A percentile compares a stretch with the other conserved stretches of the same genome.
These are phyloP conservation scores for Phataginus tetradactyla DNA, from an alignment of 2,797 vertebrate genomes.

Conservation along the genomic window DNA sequence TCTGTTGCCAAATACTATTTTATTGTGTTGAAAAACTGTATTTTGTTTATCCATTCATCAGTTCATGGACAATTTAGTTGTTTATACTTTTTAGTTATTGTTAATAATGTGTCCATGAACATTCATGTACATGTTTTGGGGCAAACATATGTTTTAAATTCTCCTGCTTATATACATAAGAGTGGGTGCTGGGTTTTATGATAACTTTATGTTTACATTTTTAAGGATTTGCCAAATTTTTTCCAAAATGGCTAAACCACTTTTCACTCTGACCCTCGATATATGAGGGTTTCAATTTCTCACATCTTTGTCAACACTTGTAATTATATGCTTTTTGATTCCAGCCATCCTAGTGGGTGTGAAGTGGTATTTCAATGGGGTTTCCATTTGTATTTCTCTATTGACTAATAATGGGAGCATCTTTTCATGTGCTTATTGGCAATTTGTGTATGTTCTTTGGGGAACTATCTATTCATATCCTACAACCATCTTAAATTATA, in stretches of 20 bases:
- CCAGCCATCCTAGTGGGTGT: background rate
- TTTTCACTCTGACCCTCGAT: background rate
- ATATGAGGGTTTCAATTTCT: background rate
- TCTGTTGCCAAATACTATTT: background rate
- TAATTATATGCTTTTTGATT: background rate
- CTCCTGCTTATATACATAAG: background rate
- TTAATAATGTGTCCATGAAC: background rate
- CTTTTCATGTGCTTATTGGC: background rate
- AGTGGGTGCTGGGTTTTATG: background rate
- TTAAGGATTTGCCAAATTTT: background rate
- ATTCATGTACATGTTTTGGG: background rate
- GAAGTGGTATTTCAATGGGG: background rate
- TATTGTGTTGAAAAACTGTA: background rate
- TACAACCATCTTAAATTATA: background rate
- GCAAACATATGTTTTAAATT: background rate
- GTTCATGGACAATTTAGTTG: background rate
- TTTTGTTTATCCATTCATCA: background rate
- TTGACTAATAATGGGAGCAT: background rate
- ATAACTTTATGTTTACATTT: background rate
- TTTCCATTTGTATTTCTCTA: slow-evolving; percentile 1
- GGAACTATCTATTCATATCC: background rate
- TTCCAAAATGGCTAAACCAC: background rate
- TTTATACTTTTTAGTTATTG: background rate
- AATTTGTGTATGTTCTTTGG: background rate
- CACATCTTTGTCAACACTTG: background rate